A percentile compares a stretch with the other conserved stretches of the same genome.
These are phyloP conservation scores for Poeciliopsis prolifica DNA, from an alignment of 2,113 vertebrate species.

Conservation along the genomic window DNA sequence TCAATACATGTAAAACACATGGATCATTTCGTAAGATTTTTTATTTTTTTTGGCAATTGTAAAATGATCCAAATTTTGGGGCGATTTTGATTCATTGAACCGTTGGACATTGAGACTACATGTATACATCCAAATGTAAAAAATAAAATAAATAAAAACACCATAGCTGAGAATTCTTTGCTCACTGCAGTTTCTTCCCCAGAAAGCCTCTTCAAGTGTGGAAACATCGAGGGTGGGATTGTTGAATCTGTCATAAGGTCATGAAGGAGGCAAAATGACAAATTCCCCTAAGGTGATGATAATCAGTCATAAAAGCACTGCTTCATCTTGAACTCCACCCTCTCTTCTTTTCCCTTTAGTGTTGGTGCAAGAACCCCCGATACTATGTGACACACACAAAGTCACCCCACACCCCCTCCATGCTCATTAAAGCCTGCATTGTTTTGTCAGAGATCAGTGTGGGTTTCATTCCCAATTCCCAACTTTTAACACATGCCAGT, in stretches of 20 bases:
- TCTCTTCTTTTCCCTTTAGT: constrained; percentile 57
- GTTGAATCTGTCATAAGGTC: constrained; percentile 7
- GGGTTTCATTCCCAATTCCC: constrained; percentile 87
- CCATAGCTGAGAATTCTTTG: background rate
- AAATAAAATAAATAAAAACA: background rate
- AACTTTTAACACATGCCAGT: constrained; percentile 82
- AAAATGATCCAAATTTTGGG: background rate
- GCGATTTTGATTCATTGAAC: background rate
- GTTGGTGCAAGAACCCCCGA: constrained; percentile 40
- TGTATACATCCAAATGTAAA: background rate
- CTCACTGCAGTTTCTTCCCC: background rate
- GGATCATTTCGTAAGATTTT: background rate
- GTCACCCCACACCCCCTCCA: constrained; percentile 74
- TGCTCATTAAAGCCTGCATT: constrained; percentile 90
- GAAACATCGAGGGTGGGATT: background rate
- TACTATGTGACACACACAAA: constrained; percentile 32
- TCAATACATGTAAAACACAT: background rate
- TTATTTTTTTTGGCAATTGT: background rate
- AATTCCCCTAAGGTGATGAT: constrained; percentile 76
- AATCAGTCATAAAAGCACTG: constrained; percentile 82
- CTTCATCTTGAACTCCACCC: constrained; percentile 89
- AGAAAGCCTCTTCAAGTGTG: background rate
- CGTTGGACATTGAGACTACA: background rate
- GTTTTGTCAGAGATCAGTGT: constrained; percentile 88
- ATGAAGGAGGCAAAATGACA: constrained; percentile 65